Conservation (phyloP, 2,797 vertebrate species). For the Alosa sapidissima region DNA sequence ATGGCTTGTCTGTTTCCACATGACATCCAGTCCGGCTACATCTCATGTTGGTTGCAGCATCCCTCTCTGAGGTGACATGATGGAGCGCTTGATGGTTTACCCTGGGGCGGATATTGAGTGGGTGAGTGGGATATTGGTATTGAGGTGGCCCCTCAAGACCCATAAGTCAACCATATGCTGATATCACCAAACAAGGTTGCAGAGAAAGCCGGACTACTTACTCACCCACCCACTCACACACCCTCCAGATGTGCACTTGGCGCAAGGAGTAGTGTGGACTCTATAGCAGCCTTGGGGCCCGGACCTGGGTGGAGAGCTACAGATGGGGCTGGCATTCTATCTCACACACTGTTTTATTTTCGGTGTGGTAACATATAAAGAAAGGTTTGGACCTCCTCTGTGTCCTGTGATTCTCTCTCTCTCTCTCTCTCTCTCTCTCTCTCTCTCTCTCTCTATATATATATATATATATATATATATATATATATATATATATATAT, state of each 20-base stretch:
- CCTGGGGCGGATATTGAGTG: background rate
- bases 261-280: background rate
- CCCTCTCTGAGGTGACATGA: background rate
- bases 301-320: background rate
- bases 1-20: background rate
- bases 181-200: background rate
- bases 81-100: background rate
- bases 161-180: slow-evolving; percentile 33
- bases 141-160: background rate
- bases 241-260: slow-evolving; percentile 47
- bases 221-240: slow-evolving; percentile 32
- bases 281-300: background rate
- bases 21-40: slow-evolving; percentile 40
- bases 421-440: background rate
- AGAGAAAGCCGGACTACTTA: background rate
- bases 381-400: too few species aligned
- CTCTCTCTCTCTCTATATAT: too few species aligned
- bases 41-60: slow-evolving; percentile 20
- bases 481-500: too few species aligned
- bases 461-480: too few species aligned
- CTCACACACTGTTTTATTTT: slow-evolving; percentile 31
- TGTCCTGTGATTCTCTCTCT: background rate
- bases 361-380: too few species aligned
- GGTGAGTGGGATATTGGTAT: background rate
- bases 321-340: slow-evolving; percentile 25